Evolutionary conservation across 2,888 invertebrate genomes (phyloP), one percentile per base, ranked within the genome.

Genomic region (Eupithecia subumbrata): DNA sequence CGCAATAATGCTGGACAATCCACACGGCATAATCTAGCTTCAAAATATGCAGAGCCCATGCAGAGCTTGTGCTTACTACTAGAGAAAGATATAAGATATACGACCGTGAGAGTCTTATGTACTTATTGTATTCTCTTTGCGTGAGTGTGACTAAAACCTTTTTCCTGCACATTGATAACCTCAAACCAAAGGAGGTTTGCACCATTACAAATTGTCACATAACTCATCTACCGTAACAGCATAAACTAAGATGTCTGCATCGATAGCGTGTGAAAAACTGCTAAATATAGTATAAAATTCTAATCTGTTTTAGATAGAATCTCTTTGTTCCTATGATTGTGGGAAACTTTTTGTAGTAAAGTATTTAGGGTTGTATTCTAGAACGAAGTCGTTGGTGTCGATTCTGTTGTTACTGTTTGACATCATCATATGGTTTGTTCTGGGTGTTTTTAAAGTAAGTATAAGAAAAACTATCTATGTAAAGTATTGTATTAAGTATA

Each of bases 241-340:
- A 22, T 37, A 40, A 25, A 68, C 68, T 4, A 22, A 37, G 43
- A 68, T 68, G 67, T 22, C 40, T 14, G 5, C n/a, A 22, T 5
- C 18, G 75, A 75, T 75, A 64, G 69, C 56, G 74, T 76, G 76
- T 52, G 76, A 76, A 74, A 63, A 76, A 60, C 52, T 48, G 48
- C 34, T 71, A 69, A 52, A 73, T 71, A 76, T 71, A 69, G 68
- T 73, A 73, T 76, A 76, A 74, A 76, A 76, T 69, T n/a, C 68
- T 74, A 74, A 76, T 76, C 67, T 74, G 22, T 72, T 72, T 73
- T 71, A 74, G 76, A 76, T 74, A 76, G 9, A 4, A 76, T 76
- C 76, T 76, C 18, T 60, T 77, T 74, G 77, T 77, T 72, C 60
- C 69, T 66, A 52, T 69, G 69, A 76, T 74, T 34, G 69, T 77